phyloP scores from a whole-genome alignment of 2,113 vertebrate species.

The Ctenomys sociabilis region DNA sequence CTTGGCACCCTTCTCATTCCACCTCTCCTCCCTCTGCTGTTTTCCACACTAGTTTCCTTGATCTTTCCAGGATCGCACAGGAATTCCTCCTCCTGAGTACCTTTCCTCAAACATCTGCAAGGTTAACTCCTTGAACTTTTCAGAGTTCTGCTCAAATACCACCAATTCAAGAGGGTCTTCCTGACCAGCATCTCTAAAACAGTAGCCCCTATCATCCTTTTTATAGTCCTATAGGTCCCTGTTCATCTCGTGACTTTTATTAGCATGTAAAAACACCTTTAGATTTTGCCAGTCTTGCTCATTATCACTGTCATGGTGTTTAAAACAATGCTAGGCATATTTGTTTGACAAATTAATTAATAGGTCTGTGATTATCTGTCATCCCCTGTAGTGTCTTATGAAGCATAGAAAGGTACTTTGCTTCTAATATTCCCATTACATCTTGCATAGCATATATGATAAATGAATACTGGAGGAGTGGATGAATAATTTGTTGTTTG shows the following conservation, averaged over 20 bases:
- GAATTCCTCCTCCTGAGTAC: neutral
- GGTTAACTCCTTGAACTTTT: neutral
- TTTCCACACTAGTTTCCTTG: neutral
- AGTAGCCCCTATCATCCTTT: neutral
- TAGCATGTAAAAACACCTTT: neutral
- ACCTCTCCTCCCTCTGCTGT: rapidly evolving
- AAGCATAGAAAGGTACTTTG: neutral
- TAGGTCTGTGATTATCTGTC: neutral
- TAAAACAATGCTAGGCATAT: conserved; percentile 5
- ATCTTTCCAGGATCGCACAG: neutral
- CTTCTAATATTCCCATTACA: neutral
- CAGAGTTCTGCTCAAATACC: neutral
- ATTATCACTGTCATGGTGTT: neutral
- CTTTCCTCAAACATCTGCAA: neutral
- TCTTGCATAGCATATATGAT: neutral
- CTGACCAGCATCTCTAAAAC: neutral
- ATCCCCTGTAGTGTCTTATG: neutral
- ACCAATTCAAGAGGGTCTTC: neutral
- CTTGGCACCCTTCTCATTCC: neutral
- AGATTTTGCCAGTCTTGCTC: neutral
- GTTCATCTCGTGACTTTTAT: neutral
- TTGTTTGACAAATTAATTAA: conserved; percentile 12
- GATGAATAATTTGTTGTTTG: neutral
- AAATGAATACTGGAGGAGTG: neutral
- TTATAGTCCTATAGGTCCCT: neutral